These are phyloP conservation scores for Aspidoscelis tigris DNA, from an alignment of 2,113 vertebrate genomes.

Conservation along the genomic window DNA sequence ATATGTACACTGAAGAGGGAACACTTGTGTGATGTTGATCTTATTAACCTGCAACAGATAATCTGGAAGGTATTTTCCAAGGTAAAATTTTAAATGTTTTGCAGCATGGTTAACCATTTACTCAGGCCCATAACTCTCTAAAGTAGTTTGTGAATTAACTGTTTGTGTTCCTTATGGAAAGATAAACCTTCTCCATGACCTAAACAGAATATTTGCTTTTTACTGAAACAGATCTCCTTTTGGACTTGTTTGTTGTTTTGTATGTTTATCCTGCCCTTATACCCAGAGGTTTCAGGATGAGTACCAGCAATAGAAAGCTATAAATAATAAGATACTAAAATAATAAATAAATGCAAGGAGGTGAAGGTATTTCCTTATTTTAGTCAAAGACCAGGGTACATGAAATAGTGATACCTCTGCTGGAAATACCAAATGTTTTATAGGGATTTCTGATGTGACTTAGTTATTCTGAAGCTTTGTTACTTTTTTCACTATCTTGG, in stretches of 20 bases:
- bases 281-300: too few relatives aligned
- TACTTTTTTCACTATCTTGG: background rate
- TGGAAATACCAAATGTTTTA: background rate
- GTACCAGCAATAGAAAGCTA: too few relatives aligned
- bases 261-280: too few relatives aligned
- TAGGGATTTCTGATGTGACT: background rate
- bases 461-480: background rate
- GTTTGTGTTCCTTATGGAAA: background rate
- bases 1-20: background rate
- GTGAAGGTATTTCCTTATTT: too few relatives aligned
- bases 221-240: background rate
- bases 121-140: background rate
- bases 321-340: too few relatives aligned
- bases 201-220: slow-evolving; percentile 5
- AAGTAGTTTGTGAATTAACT: background rate
- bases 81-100: background rate
- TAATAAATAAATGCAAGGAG: too few relatives aligned
- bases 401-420: background rate
- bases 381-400: too few relatives aligned
- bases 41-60: background rate
- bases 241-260: too few relatives aligned
- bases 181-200: background rate
- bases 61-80: slow-evolving; percentile 10
- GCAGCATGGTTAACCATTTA: slow-evolving; percentile 6
- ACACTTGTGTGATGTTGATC: background rate